Evolutionary conservation across 2,113 vertebrate species (phyloP).

Genomic region (Lipophrys pholis): DNA sequence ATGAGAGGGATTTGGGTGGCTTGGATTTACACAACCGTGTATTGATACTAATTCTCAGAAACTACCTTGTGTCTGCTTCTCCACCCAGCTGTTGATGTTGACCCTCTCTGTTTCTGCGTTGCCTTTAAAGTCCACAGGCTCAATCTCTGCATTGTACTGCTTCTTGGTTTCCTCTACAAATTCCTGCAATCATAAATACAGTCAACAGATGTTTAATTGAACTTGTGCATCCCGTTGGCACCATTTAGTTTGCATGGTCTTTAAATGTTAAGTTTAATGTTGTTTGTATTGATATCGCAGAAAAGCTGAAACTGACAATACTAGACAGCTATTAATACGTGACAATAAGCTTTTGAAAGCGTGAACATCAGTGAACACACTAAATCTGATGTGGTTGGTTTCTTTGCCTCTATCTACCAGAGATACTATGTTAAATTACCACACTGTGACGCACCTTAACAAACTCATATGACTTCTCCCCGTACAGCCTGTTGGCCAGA

Average conservation of each 20-base stretch:
- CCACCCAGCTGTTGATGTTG: slow-evolving; percentile 81
- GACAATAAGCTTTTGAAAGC: too few relatives aligned
- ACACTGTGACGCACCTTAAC: slow-evolving; percentile 77
- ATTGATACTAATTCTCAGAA: not conserved
- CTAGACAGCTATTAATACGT: too few relatives aligned
- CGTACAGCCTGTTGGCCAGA: slow-evolving; percentile 89
- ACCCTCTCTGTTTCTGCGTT: slow-evolving; percentile 55
- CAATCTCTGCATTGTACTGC: slow-evolving; percentile 70
- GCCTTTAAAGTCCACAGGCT: slow-evolving; percentile 71
- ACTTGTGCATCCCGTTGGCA: not conserved
- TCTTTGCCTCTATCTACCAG: too few relatives aligned
- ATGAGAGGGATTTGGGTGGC: too few relatives aligned
- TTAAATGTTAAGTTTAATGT: too few relatives aligned
- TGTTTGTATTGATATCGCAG: too few relatives aligned
- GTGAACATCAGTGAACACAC: too few relatives aligned
- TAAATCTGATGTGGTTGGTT: too few relatives aligned
- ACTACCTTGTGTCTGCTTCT: slow-evolving; percentile 76
- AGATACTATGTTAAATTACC: too few relatives aligned
- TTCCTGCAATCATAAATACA: slow-evolving; percentile 61
- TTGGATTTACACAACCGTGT: too few relatives aligned
- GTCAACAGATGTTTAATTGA: not conserved
- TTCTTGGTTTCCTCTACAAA: slow-evolving; percentile 62
- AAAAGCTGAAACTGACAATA: too few relatives aligned
- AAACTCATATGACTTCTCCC: slow-evolving; percentile 88
- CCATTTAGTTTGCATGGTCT: too few relatives aligned